Conservation (phyloP, 35 echinoderm and acorn worm genomes). For the Lytechinus variegatus region DNA sequence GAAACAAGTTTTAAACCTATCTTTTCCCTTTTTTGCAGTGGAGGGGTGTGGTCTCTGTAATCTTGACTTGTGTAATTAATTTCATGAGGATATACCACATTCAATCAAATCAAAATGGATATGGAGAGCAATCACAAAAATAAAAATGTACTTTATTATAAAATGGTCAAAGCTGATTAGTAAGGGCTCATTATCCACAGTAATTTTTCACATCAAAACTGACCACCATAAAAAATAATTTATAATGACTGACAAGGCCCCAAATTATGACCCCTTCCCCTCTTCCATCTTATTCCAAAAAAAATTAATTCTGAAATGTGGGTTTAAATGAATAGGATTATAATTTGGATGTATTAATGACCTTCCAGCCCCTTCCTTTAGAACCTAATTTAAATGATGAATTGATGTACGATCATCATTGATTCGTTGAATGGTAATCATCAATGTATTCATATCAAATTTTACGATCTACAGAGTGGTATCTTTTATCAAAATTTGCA, state of each 20-base stretch:
- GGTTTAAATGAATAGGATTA: neutral
- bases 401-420: neutral
- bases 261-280: neutral
- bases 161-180: neutral
- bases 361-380: neutral
- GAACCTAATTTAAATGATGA: neutral
- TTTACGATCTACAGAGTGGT: neutral
- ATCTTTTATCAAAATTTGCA: neutral
- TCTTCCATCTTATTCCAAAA: neutral
- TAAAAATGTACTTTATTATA: too few relatives aligned
- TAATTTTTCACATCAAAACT: conserved; percentile 5
- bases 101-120: too few relatives aligned
- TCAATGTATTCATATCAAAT: neutral
- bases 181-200: neutral
- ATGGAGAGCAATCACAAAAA: too few relatives aligned
- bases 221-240: neutral
- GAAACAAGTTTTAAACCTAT: too few relatives aligned
- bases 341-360: neutral
- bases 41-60: too few relatives aligned
- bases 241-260: neutral
- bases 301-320: neutral
- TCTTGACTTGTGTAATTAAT: too few relatives aligned
- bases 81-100: too few relatives aligned
- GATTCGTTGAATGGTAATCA: neutral
- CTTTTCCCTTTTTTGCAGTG: too few relatives aligned